A percentile compares a stretch with the other conserved stretches of the same genome.
Evolutionary conservation across 2,797 vertebrate genomes (phyloP).

Genomic region (Sebastiscus tertius): DNA sequence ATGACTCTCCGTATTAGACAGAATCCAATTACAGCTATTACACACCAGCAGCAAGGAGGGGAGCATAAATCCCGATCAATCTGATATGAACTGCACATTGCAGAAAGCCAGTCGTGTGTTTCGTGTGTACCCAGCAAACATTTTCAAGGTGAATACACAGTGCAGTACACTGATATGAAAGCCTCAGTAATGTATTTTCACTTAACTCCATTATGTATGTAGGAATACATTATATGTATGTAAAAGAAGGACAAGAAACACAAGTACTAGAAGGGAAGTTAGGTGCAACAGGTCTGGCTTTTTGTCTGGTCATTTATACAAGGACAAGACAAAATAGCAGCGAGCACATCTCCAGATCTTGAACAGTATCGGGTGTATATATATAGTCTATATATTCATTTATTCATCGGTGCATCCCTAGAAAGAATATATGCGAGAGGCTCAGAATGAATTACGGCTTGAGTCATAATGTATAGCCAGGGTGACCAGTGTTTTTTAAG

Average conservation of each 20-base stretch:
- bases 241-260: not conserved
- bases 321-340: not conserved
- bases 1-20: constrained; percentile 17
- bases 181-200: not conserved
- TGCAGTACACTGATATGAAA: not conserved
- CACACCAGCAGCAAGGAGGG: constrained; percentile 11
- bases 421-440: too few species aligned
- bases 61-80: constrained; percentile 10
- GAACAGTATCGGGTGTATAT: too few species aligned
- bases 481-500: not conserved
- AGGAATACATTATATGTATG: not conserved
- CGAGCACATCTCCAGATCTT: too few species aligned
- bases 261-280: not conserved
- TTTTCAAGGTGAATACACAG: not conserved
- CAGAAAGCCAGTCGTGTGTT: not conserved
- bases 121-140: not conserved
- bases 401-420: too few species aligned
- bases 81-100: constrained; percentile 5
- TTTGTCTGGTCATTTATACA: not conserved
- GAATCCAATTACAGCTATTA: constrained; percentile 45
- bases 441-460: too few species aligned
- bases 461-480: too few species aligned
- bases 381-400: too few species aligned
- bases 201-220: not conserved
- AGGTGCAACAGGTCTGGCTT: not conserved